Base-by-base conservation (phyloP, 2,797 vertebrate species). In the Sternarchorhynchus goeldii region DNA sequence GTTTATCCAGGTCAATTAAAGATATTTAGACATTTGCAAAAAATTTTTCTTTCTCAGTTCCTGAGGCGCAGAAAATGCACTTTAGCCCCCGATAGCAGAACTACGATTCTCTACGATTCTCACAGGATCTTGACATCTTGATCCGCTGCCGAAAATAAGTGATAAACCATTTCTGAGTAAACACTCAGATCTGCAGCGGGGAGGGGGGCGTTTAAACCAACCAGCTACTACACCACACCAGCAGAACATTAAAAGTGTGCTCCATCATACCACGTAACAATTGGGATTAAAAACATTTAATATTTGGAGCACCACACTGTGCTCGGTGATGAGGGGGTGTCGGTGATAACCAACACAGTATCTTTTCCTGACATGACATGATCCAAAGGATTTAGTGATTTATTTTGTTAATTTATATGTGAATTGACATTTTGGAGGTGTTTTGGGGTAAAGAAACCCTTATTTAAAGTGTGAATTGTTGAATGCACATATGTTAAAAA, bases 101-200 rank as follows among this genome's bases (percentile, higher is more conserved):
- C 88, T 85, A 76, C 81, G 83, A 87, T 89, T 91, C 92, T 93
- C 88, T 85, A 76, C 81, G 83, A 87, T 89, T 91, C 92, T 93
- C 92, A 84, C 90, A 84, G 92, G 92, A 92, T 90, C 90, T 89
- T 91, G 91, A 92, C 90, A 90, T 92, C 91, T 93, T 93, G 92
- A 93, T 92, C 92, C 77, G 80, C 88, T 91, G 90, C 91, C 91
- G 91, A 92, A 91, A 93, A 89, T 91, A 92, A 93, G 92, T 93
- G 91, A 93, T 91, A 92, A 25, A 93, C 87, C 86, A 87, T 91
- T 93, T 92, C 90, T 92, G 91, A 91, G 89, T 91, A 91, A 93
- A 92, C 91, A 88, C 89, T 78, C 84, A 85, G 85, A 91, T 91
- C 91, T 91, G 91, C 89, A 78, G 91, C 90, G 86, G 85, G 89